Base-by-base conservation (phyloP, 2,113 vertebrate genomes). In the Phrynosoma blainvillii region DNA sequence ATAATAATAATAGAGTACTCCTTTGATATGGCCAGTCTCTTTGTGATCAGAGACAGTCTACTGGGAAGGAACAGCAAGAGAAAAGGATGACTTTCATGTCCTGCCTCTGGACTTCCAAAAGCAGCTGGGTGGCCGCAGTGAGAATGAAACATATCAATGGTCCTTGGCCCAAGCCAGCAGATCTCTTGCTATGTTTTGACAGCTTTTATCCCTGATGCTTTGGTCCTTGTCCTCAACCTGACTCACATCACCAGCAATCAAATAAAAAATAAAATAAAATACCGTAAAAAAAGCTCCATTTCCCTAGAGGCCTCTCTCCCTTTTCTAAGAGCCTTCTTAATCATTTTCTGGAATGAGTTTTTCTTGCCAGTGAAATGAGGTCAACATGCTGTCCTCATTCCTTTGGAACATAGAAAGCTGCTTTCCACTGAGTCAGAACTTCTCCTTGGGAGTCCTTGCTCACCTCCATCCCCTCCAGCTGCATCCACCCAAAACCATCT, bases 341-440 rank as follows among this genome's bases (percentile, higher is more conserved):
- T 82, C 71, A 52, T 36, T 12, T 56, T 76, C 2, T 88, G 73
- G 87, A 83, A 76, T 68, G 56, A 83, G 73, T 30, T 68, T 65
- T 76, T 4, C 40, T 36, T 56, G 87, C 73, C 87, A 88, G 80
- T 8, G 65, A 83, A 83, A 88, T 65, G 56, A 83, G 87, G 80
- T 77, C 87, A 88, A 56, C 80, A 21, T 1, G 59, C 59, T 83
- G n/a, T 52, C 87, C n/a, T 76, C 73, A 68, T 62, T 40, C 59
- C 59, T 75, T 30, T 47, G 36, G 36, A 68, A 42, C 52, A 79
- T n/a, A 14, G n/a, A n/a, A 84, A 40, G 52, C 27, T 5, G 59
- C 59, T 27, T 86, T 54, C 40, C 3, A 47, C 6, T 66, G 65
- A 4, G 40, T n/a, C 42, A 70, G 62, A 54, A 12, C 40, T 27